These are phyloP conservation scores for Brachionus rotundiformis DNA, from an alignment of 1,140 invertebrate genomes.

Conservation along the genomic window DNA sequence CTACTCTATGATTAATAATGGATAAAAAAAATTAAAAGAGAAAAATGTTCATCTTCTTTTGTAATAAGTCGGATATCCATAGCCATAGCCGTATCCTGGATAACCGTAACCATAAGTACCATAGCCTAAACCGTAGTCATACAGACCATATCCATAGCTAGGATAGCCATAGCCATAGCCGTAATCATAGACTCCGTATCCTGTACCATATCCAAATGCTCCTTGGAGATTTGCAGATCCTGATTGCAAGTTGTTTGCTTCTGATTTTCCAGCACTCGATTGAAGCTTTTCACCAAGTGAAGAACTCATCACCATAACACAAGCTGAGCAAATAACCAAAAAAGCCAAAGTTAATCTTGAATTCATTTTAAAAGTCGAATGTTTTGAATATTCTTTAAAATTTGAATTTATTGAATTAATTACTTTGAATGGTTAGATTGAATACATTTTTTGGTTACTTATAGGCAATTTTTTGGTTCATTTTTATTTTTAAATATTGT, in stretches of 20 bases:
- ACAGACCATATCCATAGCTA: neutral
- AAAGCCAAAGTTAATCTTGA: neutral
- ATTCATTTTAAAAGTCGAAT: neutral
- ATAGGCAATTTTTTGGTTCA: neutral
- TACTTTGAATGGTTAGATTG: neutral
- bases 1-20: no score
- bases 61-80: neutral
- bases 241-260: neutral
- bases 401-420: neutral
- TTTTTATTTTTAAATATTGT: neutral
- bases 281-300: neutral
- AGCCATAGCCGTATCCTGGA: neutral
- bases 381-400: no score
- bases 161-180: neutral
- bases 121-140: neutral
- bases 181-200: neutral
- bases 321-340: neutral
- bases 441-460: neutral
- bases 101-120: neutral
- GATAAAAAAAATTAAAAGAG: no score
- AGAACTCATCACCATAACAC: neutral
- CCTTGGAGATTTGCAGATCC: neutral
- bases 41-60: neutral
- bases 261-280: neutral
- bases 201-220: neutral